phyloP scores from a whole-genome alignment of 2,797 vertebrate genomes.

The Chiroxiphia lanceolata region DNA sequence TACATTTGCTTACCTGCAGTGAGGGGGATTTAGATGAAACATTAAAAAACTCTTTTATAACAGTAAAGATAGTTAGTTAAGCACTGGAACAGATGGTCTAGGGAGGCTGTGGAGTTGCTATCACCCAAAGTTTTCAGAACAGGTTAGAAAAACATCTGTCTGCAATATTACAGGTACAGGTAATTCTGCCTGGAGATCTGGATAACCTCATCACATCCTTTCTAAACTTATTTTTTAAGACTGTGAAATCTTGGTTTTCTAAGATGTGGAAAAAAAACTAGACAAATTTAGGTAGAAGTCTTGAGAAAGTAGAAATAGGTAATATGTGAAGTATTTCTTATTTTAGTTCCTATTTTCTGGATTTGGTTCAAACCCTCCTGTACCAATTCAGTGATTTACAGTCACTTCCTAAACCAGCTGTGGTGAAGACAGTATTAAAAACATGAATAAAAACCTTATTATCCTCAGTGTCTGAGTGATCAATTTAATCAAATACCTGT shows the following conservation, averaged over 20 bases:
- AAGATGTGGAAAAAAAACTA: background rate
- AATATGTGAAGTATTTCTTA: background rate
- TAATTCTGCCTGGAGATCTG: constrained; percentile 60
- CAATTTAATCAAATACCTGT: constrained; percentile 59
- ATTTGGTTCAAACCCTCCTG: background rate
- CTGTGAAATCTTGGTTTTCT: background rate
- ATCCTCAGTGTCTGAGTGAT: background rate
- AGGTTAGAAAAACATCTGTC: constrained; percentile 67
- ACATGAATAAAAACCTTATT: background rate
- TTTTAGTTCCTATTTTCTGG: background rate
- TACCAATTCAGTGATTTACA: background rate
- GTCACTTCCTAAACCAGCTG: background rate
- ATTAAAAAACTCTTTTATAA: constrained; percentile 49
- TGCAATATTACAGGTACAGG: constrained; percentile 30
- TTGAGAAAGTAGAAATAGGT: background rate
- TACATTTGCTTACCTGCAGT: constrained; percentile 47
- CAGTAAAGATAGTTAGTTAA: constrained; percentile 59
- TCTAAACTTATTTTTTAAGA: background rate
- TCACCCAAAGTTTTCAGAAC: constrained; percentile 43
- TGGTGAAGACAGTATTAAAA: background rate
- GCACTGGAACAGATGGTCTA: constrained; percentile 63
- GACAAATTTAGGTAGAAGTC: background rate
- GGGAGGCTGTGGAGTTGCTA: constrained; percentile 36
- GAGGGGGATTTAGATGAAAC: constrained; percentile 27
- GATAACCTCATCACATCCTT: constrained; percentile 50